Conservation (phyloP, 2,113 vertebrate genomes). For the Danio rerio region GRCz12tu NC_133192.1:20363001-20363500, state of each 20-base stretch:
- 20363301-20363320: conserved; percentile 57
- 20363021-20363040: too few relatives aligned
- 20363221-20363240: conserved; percentile 43
- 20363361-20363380: conserved; percentile 50
- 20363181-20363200: conserved; percentile 2
- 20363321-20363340: conserved; percentile 48
- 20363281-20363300: conserved; percentile 45
- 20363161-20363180: conserved; percentile 5
- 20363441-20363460: conserved; percentile 36
- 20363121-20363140: conserved; percentile 6
- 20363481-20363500: conserved; percentile 39
- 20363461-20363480: not conserved
- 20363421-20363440: conserved; percentile 34
- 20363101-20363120: not conserved
- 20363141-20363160: conserved; percentile 6
- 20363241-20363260: conserved; percentile 43
- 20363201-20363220: conserved; percentile 24
- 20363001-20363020: too few relatives aligned
- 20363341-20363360: conserved; percentile 37
- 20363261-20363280: conserved; percentile 50
- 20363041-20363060: too few relatives aligned
- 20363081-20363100: too few relatives aligned
- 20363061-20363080: too few relatives aligned
- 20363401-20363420: conserved; percentile 37
- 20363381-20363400: conserved; percentile 45